Percentiles rank a stretch among this genome's conserved stretches.
phyloP scores from a whole-genome alignment of 2,113 vertebrate species.

The Datnioides undecimradiatus region DNA sequence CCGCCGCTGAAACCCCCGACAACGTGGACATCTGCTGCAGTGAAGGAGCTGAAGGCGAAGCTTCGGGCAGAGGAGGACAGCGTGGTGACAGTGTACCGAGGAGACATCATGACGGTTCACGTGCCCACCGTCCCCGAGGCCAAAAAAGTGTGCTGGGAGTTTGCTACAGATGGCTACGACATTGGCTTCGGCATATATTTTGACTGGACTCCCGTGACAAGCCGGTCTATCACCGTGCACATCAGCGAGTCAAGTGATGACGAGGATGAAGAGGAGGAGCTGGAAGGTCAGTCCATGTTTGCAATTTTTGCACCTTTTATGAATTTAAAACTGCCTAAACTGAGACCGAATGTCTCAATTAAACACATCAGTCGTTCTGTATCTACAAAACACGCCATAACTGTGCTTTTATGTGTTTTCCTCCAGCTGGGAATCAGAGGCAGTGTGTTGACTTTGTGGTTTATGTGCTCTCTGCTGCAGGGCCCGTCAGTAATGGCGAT shows the following conservation, averaged over 20 bases:
- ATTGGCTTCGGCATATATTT: conserved; percentile 98
- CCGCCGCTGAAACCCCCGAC: conserved; percentile 89
- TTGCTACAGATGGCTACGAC: conserved; percentile 96
- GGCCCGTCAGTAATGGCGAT: conserved; percentile 89
- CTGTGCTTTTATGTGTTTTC: neutral
- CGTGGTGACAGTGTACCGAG: conserved; percentile 93
- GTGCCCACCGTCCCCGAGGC: conserved; percentile 95
- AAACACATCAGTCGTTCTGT: neutral
- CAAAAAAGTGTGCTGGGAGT: conserved; percentile 97
- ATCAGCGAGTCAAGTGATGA: conserved; percentile 98
- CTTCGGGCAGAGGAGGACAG: conserved; percentile 91
- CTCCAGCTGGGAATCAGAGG: neutral
- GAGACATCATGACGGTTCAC: conserved; percentile 95
- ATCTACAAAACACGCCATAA: neutral
- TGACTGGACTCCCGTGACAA: conserved; percentile 95
- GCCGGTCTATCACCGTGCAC: conserved; percentile 94
- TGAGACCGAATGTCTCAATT: neutral
- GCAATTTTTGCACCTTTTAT: neutral
- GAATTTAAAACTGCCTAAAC: neutral
- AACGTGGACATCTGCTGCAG: conserved; percentile 91
- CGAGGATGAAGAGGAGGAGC: conserved; percentile 95
- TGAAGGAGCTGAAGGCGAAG: conserved; percentile 94
- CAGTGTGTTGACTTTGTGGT: conserved; percentile 32
- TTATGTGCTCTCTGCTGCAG: conserved; percentile 74
- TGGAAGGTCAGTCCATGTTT: conserved; percentile 86